These are phyloP conservation scores for Nymphalis polychloros DNA, from an alignment of 2,888 invertebrate genomes.

Conservation along the genomic window DNA sequence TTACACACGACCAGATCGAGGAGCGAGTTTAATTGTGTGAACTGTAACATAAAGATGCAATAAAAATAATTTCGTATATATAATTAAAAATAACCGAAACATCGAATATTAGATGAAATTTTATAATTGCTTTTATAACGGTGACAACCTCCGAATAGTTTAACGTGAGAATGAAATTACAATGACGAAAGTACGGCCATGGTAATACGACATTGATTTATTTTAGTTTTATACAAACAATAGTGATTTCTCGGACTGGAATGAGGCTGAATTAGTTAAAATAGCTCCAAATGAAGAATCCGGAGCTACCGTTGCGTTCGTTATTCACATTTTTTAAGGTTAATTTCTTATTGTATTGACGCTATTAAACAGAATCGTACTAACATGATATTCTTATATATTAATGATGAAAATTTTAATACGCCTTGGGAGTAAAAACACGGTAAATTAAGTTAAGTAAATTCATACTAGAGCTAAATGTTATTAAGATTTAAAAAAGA, in stretches of 20 bases:
- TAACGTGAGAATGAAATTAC: conserved; percentile 46
- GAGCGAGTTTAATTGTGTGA: conserved; percentile 48
- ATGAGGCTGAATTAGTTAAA: conserved; percentile 29
- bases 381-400: too few relatives aligned
- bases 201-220: conserved; percentile 42
- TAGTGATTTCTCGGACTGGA: conserved; percentile 26
- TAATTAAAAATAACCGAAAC: conserved; percentile 46
- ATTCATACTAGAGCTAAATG: too few relatives aligned
- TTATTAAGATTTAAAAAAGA: too few relatives aligned
- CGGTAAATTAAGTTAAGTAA: too few relatives aligned
- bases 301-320: conserved; percentile 16
- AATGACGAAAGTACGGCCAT: conserved; percentile 37
- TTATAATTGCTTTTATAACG: conserved; percentile 48
- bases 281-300: conserved; percentile 21
- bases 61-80: conserved; percentile 47
- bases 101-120: conserved; percentile 45
- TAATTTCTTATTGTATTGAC: neutral
- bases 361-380: too few relatives aligned
- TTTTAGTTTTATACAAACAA: conserved; percentile 35
- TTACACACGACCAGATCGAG: conserved; percentile 44
- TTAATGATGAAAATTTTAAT: too few relatives aligned
- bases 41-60: conserved; percentile 43
- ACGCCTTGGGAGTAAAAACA: too few relatives aligned
- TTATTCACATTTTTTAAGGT: neutral
- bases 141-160: conserved; percentile 39